Conservation (phyloP, 1,140 invertebrate genomes). For the Cyphomyrmex costatus region DNA sequence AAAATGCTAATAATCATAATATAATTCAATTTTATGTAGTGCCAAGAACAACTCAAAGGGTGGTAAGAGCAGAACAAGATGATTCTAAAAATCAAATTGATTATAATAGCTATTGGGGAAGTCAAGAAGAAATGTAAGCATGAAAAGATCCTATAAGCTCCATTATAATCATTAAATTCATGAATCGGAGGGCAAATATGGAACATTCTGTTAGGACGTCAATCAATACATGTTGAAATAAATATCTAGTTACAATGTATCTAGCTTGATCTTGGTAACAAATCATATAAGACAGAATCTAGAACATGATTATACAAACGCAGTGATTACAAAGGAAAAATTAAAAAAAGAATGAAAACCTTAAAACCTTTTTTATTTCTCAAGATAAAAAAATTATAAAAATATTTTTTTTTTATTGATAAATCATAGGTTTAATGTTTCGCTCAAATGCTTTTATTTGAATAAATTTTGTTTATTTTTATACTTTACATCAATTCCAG, state of each 20-base stretch:
- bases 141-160: not conserved
- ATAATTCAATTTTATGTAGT: constrained; percentile 30
- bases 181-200: not conserved
- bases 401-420: not conserved
- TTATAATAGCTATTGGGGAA: not conserved
- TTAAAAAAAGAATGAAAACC: not conserved
- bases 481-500: constrained; percentile 70
- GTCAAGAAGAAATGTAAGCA: not conserved
- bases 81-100: not conserved
- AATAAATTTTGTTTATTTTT: constrained; percentile 65
- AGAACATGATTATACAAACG: not conserved
- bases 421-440: not conserved
- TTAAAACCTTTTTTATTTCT: not conserved
- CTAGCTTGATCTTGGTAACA: not conserved
- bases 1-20: not conserved
- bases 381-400: not conserved
- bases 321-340: not conserved
- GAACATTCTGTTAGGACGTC: constrained; percentile 3
- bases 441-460: constrained; percentile 44
- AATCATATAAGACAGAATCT: not conserved
- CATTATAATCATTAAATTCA: not conserved
- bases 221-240: not conserved
- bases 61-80: not conserved
- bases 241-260: not conserved
- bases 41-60: not conserved